Evolutionary conservation across 2,113 vertebrate species (phyloP), one percentile per base, ranked within the genome.

Genomic region (Agelaius phoeniceus): DNA sequence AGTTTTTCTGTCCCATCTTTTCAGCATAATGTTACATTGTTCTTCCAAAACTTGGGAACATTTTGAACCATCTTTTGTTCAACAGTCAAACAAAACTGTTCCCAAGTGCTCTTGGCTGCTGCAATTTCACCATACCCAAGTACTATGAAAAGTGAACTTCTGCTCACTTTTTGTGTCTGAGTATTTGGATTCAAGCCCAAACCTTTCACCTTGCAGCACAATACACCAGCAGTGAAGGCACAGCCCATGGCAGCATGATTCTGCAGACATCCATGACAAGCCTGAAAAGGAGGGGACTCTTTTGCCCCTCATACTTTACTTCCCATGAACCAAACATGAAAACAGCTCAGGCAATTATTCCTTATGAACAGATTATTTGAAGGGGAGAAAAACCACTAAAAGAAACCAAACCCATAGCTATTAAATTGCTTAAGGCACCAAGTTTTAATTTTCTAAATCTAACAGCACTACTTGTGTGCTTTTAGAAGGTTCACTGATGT

Each of bases 1-100:
- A 59, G 22, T 14, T 93, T 57, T 22, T 51, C 65, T 44, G 19
- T 35, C 49, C 13, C 1, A 31, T 8, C 14, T 59, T 39, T 39
- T 11, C 27, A 65, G 11, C 30, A 11, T 11, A 52, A 27, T 0
- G 0, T 57, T 87, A 27, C 23, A 30, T 8, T 7, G 0, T 22
- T 55, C 83, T 91, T 91, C 31, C 48, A 65, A 75, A 89, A 59
- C 44, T 13, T 75, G 19, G 27, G 27, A 33, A 48, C 6, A 48
- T 65, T 85, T 46, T 79, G n/a, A 90, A 75, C 11, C 13, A 19
- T n/a, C 9, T 87, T 75, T 20, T 65, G 1, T 31, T 44, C 62
- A 82, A 44, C 12, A 28, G 17, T n/a, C 49, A 33, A 71, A 74
- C 8, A 74, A 31, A 78, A 33, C 18, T 55, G 6, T 51, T 84